Evolutionary conservation across 1,140 invertebrate genomes (phyloP), one percentile per base, ranked within the genome.

Genomic region (Panulirus ornatus): DNA sequence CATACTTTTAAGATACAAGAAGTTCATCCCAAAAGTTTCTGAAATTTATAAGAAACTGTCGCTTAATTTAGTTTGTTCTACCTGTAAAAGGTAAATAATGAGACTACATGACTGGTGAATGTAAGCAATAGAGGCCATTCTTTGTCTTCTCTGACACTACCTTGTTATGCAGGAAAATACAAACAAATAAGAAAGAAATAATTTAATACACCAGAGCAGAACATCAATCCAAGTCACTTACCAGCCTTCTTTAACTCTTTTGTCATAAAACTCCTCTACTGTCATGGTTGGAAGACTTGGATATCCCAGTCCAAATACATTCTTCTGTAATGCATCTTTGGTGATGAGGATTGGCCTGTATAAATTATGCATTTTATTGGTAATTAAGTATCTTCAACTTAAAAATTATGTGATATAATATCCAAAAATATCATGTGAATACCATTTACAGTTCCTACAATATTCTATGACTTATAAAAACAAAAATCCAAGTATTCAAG

Each of bases 201-300:
- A 79, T 22, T 51, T n/a, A 14, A 79, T 19, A 81, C 66, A 42
- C n/a, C 14, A 27, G 58, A 14, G 40, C 16, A 38, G 19, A 34
- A 51, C 30, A 47, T 36, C 8, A 30, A n/a, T 5, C 34, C 14
- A 38, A 36, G 27, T 30, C 63, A 78, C 84, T 91, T 71, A 97
- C 95, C 96, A 95, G 93, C 97, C 97, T 76, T 97, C 96, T 84
- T 95, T 94, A 0, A 98, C 95, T 92, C 98, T 95, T 94, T 99
- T 95, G 75, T 99, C 96, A 94, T 99, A 99, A 94, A 99, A 99
- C 94, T 99, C 98, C 93, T 99, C 96, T 0, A 99, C 97, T 0
- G 98, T 98, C 94, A 98, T 95, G 0, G 97, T 96, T 0, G 99
- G 98, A 85, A 99, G 93, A 93, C 97, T 96, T 0, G 98, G 98